These are phyloP conservation scores for Alviniconcha strummeri DNA, from an alignment of 2,888 invertebrate species.

Conservation along the genomic window DNA sequence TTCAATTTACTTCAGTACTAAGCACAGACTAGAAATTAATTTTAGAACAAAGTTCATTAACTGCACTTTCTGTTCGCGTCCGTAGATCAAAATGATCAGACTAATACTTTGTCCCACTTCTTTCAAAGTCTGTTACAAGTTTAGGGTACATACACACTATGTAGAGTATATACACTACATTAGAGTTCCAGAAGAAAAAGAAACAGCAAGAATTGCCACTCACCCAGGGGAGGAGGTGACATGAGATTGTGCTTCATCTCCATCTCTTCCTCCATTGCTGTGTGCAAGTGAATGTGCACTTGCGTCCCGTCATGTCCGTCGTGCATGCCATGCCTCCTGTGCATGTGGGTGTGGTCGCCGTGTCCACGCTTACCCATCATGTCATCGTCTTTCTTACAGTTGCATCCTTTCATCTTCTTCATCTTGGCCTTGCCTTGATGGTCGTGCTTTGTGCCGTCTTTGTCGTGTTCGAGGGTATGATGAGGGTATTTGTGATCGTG, in stretches of 20 bases:
- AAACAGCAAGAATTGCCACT: neutral
- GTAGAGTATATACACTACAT: neutral
- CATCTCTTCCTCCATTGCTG: neutral
- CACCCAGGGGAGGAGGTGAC: neutral
- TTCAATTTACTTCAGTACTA: no score
- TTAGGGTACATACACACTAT: no score
- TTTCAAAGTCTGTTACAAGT: no score
- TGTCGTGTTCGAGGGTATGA: neutral
- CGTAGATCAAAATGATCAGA: no score
- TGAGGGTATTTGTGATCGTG: neutral
- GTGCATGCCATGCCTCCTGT: neutral
- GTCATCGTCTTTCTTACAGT: neutral
- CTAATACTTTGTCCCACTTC: no score
- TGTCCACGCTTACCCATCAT: neutral
- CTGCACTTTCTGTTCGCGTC: no score
- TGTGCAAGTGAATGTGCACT: constrained; percentile 30
- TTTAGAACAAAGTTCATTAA: no score
- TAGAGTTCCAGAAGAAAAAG: neutral
- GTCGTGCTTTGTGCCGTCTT: neutral
- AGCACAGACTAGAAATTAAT: no score
- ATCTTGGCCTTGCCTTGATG: neutral
- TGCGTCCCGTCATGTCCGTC: neutral
- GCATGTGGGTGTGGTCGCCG: constrained; percentile 1
- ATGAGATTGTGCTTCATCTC: constrained; percentile 2
- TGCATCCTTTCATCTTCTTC: neutral